phyloP scores from a whole-genome alignment of 2,113 vertebrate genomes.

The Petromus typicus region DNA sequence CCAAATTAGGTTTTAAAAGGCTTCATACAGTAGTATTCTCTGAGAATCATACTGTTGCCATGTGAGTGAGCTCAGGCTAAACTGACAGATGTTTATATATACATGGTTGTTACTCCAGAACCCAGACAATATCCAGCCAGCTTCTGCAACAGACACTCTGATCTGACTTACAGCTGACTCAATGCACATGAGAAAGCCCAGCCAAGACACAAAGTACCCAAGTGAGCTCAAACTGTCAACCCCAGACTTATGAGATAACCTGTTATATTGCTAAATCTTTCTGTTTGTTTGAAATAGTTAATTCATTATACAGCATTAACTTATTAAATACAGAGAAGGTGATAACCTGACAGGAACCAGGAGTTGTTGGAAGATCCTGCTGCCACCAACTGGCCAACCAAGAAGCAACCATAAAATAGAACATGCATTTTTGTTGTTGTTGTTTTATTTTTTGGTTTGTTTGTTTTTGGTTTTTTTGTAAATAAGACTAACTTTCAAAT shows the following conservation, averaged over 20 bases:
- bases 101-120: background rate
- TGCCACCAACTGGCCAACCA: background rate
- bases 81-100: background rate
- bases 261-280: background rate
- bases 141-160: background rate
- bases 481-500: background rate
- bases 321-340: background rate
- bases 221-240: background rate
- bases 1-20: background rate
- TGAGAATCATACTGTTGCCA: background rate
- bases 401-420: background rate
- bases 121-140: background rate
- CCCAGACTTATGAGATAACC: background rate
- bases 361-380: background rate
- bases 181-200: background rate
- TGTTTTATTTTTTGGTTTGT: too few relatives aligned
- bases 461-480: too few relatives aligned
- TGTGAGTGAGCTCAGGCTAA: background rate
- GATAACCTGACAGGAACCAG: background rate
- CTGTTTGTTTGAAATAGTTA: background rate
- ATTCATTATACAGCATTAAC: background rate
- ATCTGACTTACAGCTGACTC: background rate
- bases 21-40: background rate
- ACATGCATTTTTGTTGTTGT: background rate
- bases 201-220: background rate